Conservation (phyloP, 2,113 vertebrate species). For the Tonatia bakeri region DNA sequence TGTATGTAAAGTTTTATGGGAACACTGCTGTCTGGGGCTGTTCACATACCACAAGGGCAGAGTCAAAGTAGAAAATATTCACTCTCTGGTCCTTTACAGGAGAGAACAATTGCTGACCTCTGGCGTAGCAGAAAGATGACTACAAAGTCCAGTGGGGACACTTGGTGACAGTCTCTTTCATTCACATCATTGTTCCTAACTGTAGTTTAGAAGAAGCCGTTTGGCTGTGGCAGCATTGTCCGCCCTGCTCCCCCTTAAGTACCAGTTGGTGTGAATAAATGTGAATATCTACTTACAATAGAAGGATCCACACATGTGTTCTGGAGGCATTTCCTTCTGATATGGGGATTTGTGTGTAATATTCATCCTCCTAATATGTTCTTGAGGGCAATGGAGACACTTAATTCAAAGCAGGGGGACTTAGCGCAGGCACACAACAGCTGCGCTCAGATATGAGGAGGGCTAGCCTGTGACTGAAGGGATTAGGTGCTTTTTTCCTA, state of each 20-base stretch:
- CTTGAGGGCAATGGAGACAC: neutral
- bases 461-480: neutral
- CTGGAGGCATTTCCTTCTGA: conserved; percentile 3
- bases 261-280: conserved; percentile 1
- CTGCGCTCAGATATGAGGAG: neutral
- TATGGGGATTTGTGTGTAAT: neutral
- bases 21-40: neutral
- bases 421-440: neutral
- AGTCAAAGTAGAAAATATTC: neutral
- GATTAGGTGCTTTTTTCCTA: conserved; percentile 19
- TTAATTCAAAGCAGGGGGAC: neutral
- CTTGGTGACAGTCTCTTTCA: neutral
- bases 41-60: neutral
- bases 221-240: neutral
- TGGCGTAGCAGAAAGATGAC: neutral
- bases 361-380: neutral
- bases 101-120: neutral
- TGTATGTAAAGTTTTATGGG: neutral
- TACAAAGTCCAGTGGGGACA: neutral
- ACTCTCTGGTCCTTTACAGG: neutral
- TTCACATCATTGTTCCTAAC: neutral
- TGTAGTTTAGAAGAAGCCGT: neutral
- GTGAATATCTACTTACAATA: neutral
- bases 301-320: conserved; percentile 30
- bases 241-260: neutral